Evolutionary conservation across 2,888 invertebrate genomes (phyloP), one percentile per base, ranked within the genome.

Genomic region (Acrocyrtus sp.): DNA sequence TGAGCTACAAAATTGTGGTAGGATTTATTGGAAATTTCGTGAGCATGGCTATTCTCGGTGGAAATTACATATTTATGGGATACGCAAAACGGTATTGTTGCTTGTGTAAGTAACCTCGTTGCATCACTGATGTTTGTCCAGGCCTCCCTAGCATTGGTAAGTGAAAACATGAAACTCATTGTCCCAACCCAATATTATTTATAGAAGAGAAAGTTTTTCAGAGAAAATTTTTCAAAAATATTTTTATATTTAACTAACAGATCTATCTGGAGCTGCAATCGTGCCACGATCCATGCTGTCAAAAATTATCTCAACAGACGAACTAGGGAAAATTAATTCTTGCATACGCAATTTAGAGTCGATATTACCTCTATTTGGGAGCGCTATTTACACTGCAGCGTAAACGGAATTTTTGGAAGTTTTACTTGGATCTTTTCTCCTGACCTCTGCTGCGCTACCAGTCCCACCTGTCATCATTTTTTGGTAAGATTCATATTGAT

Each of bases 251-350:
- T 19, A 6, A 47, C n/a, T n/a, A n/a, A n/a, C n/a, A n/a, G n/a
- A n/a, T n/a, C 54, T 80, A 4, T 50, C 62, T 41, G 77, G 77
- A 10, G 75, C 76, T 1, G 57, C 51, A 1, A 60, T 78, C 26
- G 74, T 78, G 12, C 74, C 78, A 10, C 87, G 94, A n/a, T 91
- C 93, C 0, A 90, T 93, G 88, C 89, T 91, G 0, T 93, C 93
- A 0, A 94, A 94, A 85, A 87, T 92, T 24, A 88, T 93, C 27
- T 88, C 90, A 0, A 84, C 88, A 0, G 85, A 88, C 41, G 93
- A 94, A 82, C 87, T 92, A 85, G 94, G 93, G 87, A 83, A 82
- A 58, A 87, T 91, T 26, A 92, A 91, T 82, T 88, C 92, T 0
- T 84, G 92, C 60, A 88, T 90, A 82, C 88, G 90, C 29, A 87